These are phyloP conservation scores for Coluber constrictor DNA, from an alignment of 2,797 vertebrate species.

Conservation along the genomic window DNA sequence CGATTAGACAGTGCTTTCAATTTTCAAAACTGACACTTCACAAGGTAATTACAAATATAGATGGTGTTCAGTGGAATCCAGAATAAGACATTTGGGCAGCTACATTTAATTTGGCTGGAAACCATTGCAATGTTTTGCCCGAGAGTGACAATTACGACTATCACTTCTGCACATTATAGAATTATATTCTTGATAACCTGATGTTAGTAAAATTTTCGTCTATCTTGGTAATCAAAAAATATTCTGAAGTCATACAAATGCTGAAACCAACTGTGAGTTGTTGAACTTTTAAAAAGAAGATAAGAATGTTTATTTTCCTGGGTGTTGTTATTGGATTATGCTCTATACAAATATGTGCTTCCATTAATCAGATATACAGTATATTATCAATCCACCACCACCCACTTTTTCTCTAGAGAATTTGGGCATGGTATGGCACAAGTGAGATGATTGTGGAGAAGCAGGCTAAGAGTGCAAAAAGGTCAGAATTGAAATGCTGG, in stretches of 20 bases:
- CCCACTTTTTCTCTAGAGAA: background rate
- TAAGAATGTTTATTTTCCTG: background rate
- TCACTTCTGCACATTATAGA: background rate
- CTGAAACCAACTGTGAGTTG: background rate
- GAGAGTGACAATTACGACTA: background rate
- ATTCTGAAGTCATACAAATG: accelerated
- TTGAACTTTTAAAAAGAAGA: background rate
- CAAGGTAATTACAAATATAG: background rate
- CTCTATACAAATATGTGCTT: background rate
- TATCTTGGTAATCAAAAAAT: background rate
- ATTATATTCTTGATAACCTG: background rate
- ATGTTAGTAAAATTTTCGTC: background rate
- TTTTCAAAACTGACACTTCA: background rate
- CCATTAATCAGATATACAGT: background rate
- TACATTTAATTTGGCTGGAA: background rate
- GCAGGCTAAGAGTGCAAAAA: background rate
- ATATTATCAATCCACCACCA: background rate
- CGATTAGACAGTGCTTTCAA: background rate
- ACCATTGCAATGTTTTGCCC: background rate
- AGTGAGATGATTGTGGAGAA: background rate
- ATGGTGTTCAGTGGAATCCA: background rate
- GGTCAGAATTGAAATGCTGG: conserved; percentile 11
- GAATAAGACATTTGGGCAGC: background rate
- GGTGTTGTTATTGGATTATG: background rate
- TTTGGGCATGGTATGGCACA: background rate